Evolutionary conservation across 2,797 vertebrate genomes (phyloP), one percentile per base, ranked within the genome.

Genomic region (Sebastes oblongus): DNA sequence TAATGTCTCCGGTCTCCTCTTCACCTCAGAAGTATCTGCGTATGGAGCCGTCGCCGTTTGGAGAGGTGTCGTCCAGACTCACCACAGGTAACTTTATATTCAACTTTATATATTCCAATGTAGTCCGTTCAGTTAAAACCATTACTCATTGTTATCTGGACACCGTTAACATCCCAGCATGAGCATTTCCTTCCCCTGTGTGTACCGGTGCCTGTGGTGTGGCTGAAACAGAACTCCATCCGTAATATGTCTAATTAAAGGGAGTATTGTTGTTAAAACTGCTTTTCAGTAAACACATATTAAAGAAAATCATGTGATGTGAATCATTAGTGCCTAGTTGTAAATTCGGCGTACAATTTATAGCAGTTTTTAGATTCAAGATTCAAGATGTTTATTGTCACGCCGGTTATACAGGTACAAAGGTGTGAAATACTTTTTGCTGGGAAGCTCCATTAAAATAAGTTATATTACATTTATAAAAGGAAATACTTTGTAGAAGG

Each of bases 1-100:
- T 94, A 50, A 95, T 97, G 95, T 97, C 97, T 62, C 96, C 97
- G 74, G 96, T 93, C 83, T 91, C 96, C 83, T 91, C 96, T 29
- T 98, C 98, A 30, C 97, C 98, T 62, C 97, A 97, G 95, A 98
- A 98, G 83, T 98, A 98, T 90, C 95, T 98, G 88, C 96, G 97
- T 16, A 95, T 98, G 97, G 97, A 98, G 89, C 97, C 97, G 3
- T 98, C 98, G 30, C 97, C 98, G 4, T 98, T 98, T 88, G 97
- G 97, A 79, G 96, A 97, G 82, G 93, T 98, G 89, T 97, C 97
- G 65, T 96, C 97, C 74, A 96, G 96, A 84, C 96, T 98, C 80
- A 97, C 97, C 58, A 96, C 98, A 95, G 98, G 98, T 98, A 39
- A 39, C 36, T 39, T 39, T 39, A 39, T 39, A 39, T 39, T 39